These are phyloP conservation scores for Ophthalmolycus amberensis DNA, from an alignment of 2,113 vertebrate species.

Conservation along the genomic window DNA sequence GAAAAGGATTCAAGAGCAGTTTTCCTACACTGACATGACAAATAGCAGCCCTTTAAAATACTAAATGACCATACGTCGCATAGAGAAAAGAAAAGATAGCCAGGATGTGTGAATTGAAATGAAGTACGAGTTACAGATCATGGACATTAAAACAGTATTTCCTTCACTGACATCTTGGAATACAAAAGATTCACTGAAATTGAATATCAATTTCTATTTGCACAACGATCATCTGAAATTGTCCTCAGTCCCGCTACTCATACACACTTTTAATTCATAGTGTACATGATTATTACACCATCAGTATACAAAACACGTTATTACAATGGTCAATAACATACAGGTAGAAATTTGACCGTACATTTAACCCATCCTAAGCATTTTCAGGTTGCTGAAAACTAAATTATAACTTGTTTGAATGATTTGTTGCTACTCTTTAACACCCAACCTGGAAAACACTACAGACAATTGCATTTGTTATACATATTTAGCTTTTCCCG, in stretches of 20 bases:
- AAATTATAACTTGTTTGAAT: no score
- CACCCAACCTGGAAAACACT: no score
- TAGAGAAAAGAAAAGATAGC: background rate
- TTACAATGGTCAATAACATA: no score
- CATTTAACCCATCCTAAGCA: background rate
- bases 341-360: no score
- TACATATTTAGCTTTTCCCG: no score
- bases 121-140: background rate
- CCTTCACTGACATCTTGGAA: background rate
- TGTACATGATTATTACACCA: background rate
- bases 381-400: no score
- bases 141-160: background rate
- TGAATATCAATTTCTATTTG: background rate
- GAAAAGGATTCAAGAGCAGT: conserved; percentile 23
- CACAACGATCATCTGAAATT: background rate
- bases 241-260: background rate
- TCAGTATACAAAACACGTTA: background rate
- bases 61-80: conserved; percentile 30
- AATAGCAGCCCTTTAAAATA: background rate
- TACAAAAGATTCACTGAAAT: no score
- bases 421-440: no score
- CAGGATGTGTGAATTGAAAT: background rate
- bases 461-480: no score
- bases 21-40: background rate
- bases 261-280: background rate